phyloP scores from a whole-genome alignment of 1,140 invertebrate species.

The Drosophila dunni region DNA sequence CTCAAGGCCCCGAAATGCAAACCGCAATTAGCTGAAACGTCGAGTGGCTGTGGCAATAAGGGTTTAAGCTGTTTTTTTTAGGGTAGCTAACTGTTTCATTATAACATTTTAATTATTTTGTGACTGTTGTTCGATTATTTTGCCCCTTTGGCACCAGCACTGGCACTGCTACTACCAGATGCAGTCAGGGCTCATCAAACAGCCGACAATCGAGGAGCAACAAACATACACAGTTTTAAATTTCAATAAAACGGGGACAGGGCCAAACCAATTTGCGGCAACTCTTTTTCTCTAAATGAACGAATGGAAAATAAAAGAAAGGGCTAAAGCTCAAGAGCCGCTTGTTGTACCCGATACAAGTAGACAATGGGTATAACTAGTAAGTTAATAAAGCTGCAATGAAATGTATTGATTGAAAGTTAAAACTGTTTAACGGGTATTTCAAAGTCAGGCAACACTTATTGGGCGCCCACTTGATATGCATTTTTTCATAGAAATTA shows the following conservation, averaged over 20 bases:
- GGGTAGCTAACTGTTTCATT: constrained; percentile 17
- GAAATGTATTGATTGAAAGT: too few species aligned
- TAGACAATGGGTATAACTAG: too few species aligned
- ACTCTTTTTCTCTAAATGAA: constrained; percentile 17
- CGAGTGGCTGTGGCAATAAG: neutral
- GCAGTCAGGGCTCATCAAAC: constrained; percentile 42
- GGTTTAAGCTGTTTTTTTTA: neutral
- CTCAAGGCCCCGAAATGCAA: constrained; percentile 35
- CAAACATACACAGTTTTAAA: constrained; percentile 62
- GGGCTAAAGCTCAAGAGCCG: constrained; percentile 27
- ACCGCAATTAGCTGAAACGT: constrained; percentile 41
- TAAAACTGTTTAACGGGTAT: too few species aligned
- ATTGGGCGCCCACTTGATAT: neutral
- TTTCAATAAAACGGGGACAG: constrained; percentile 55
- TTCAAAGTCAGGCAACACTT: too few species aligned
- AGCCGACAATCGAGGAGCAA: constrained; percentile 33
- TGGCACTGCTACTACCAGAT: neutral
- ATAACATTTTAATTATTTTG: constrained; percentile 51
- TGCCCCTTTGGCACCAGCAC: neutral
- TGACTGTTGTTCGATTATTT: constrained; percentile 36
- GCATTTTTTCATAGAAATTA: constrained; percentile 74
- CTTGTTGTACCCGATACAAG: constrained; percentile 12
- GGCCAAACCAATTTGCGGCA: constrained; percentile 50
- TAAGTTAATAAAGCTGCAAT: too few species aligned
- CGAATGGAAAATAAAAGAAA: constrained; percentile 7